Evolutionary conservation across 2,888 invertebrate genomes (phyloP).

Genomic region (Hypselothyrea guttata): DNA sequence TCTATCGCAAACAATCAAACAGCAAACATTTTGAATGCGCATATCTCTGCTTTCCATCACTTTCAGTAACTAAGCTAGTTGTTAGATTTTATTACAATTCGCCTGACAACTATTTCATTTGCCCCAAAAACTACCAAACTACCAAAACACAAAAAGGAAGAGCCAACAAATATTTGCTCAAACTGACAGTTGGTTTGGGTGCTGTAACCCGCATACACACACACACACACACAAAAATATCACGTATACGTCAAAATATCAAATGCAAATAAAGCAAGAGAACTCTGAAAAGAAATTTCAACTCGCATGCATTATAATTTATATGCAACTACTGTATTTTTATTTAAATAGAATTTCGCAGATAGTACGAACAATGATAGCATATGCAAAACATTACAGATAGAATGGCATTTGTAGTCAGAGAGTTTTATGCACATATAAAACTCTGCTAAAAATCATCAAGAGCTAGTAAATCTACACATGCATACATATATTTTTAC

Average conservation of each 20-base stretch:
- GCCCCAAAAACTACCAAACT: neutral
- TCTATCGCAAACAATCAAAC: too few relatives aligned
- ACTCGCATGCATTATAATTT: constrained; percentile 51
- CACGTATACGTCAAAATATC: constrained; percentile 41
- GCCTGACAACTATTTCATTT: constrained; percentile 2
- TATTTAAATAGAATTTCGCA: constrained; percentile 67
- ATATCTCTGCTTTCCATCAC: neutral
- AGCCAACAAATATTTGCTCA: constrained; percentile 19
- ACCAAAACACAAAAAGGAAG: neutral
- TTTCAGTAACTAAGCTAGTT: neutral
- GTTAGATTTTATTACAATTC: neutral
- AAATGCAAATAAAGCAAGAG: constrained; percentile 1
- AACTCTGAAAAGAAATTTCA: neutral
- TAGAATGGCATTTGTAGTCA: constrained; percentile 9
- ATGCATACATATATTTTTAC: constrained; percentile 11
- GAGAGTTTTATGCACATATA: constrained; percentile 51
- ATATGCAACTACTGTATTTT: constrained; percentile 47
- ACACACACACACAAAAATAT: constrained; percentile 38
- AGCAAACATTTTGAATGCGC: too few relatives aligned
- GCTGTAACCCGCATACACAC: constrained; percentile 11
- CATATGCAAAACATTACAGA: constrained; percentile 45
- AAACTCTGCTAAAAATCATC: constrained; percentile 67
- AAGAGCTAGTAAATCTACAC: constrained; percentile 46
- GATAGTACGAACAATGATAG: constrained; percentile 56
- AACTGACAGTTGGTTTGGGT: constrained; percentile 11